Conservation (phyloP, 2,888 invertebrate species). For the Scaptomyza reducta region DNA sequence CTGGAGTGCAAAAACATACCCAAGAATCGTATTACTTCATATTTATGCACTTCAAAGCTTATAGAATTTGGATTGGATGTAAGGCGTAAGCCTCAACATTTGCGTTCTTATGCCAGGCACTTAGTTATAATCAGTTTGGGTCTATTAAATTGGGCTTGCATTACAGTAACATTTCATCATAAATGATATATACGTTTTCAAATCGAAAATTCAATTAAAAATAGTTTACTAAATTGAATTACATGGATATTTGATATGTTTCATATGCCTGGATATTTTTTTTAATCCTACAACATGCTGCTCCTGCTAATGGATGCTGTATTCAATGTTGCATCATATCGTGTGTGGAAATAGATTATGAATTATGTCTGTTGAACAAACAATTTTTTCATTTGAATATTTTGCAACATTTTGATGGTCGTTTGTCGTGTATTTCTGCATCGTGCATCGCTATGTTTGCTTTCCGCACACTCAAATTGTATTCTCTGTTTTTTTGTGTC, state of each 20-base stretch:
- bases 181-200: not conserved
- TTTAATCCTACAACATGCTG: not conserved
- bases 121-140: not conserved
- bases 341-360: not conserved
- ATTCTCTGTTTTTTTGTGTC: not conserved
- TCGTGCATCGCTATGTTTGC: conserved; percentile 36
- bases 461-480: conserved; percentile 5
- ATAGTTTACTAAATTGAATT: not conserved
- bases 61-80: not conserved
- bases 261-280: not conserved
- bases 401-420: conserved; percentile 28
- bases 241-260: not conserved
- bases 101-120: not conserved
- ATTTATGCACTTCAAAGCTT: conserved; percentile 5
- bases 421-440: conserved; percentile 25
- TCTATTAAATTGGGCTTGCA: not conserved
- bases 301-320: not conserved
- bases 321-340: not conserved
- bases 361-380: conserved; percentile 6
- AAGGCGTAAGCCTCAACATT: not conserved
- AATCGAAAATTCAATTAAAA: not conserved
- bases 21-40: too few relatives aligned
- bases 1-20: not conserved
- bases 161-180: not conserved
- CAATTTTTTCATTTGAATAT: conserved; percentile 22